These are phyloP conservation scores for Pangasius macronema DNA, from an alignment of 2,797 vertebrate genomes.

Conservation along the genomic window DNA sequence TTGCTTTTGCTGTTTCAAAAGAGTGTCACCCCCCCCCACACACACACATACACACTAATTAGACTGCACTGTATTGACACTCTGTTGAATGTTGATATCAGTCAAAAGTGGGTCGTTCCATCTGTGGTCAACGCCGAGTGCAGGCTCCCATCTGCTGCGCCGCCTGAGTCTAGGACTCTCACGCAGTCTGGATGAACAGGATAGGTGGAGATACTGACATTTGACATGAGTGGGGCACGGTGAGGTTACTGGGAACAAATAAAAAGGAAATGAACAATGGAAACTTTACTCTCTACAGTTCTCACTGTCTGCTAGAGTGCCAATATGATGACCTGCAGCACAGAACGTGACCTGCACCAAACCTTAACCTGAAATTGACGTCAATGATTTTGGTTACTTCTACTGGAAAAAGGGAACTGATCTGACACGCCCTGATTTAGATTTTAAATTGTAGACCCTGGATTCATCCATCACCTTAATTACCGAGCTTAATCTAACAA, in stretches of 20 bases:
- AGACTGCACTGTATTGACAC: slow-evolving; percentile 2
- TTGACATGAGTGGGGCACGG: background rate
- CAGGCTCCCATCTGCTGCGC: slow-evolving; percentile 43
- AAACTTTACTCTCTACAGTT: slow-evolving; percentile 27
- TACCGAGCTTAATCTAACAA: background rate
- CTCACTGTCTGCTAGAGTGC: background rate
- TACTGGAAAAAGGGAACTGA: background rate
- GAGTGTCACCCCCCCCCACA: background rate
- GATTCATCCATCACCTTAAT: background rate
- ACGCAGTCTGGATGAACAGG: slow-evolving; percentile 37
- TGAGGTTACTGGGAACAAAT: slow-evolving; percentile 11
- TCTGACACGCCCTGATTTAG: background rate
- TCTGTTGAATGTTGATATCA: slow-evolving; percentile 27
- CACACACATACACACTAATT: background rate
- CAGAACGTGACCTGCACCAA: slow-evolving; percentile 15
- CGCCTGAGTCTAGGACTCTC: background rate
- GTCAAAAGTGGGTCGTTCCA: slow-evolving; percentile 37
- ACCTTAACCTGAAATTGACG: slow-evolving; percentile 2
- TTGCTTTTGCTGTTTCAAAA: background rate
- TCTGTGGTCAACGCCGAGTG: slow-evolving; percentile 26
- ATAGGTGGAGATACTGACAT: slow-evolving; percentile 37
- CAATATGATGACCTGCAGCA: background rate
- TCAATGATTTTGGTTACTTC: background rate
- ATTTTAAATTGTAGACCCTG: background rate
- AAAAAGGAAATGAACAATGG: slow-evolving; percentile 26